These are phyloP conservation scores for Eubasilissa splendida DNA, from an alignment of 2,888 invertebrate genomes.

Conservation along the genomic window DNA sequence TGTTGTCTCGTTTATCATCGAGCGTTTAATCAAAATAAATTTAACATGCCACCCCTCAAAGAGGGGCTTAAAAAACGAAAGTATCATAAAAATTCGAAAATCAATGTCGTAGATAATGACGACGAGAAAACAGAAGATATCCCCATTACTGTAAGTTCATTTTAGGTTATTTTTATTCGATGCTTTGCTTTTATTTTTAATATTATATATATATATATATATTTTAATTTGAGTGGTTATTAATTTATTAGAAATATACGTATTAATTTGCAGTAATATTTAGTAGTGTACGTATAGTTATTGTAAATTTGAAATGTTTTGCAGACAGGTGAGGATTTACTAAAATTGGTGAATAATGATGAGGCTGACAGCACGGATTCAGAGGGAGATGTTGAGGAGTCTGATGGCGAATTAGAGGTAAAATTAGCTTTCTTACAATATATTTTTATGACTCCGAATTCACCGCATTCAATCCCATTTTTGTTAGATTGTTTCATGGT, in stretches of 20 bases:
- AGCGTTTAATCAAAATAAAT: constrained; percentile 26
- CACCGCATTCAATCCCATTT: not conserved
- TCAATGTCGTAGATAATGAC: constrained; percentile 36
- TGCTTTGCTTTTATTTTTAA: not conserved
- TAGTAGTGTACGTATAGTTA: too few species aligned
- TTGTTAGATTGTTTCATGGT: not conserved
- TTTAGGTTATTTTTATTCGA: constrained; percentile 28
- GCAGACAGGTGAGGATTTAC: constrained; percentile 59
- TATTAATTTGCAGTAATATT: too few species aligned
- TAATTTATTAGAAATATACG: too few species aligned
- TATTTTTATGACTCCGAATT: too few species aligned
- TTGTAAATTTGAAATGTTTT: constrained; percentile 37
- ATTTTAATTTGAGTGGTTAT: too few species aligned
- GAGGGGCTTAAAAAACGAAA: constrained; percentile 55
- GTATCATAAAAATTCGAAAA: constrained; percentile 4
- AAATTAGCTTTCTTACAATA: constrained; percentile 58
- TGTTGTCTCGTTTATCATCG: constrained; percentile 17
- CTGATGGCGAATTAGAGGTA: constrained; percentile 69
- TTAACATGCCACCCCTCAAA: constrained; percentile 59
- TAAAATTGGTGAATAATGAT: constrained; percentile 61
- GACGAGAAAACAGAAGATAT: not conserved
- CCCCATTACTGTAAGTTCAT: constrained; percentile 1
- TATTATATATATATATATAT: not conserved
- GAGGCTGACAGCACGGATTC: constrained; percentile 68
- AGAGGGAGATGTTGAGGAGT: constrained; percentile 67